Evolutionary conservation across 2,797 vertebrate genomes (phyloP), one percentile per base, ranked within the genome.

Genomic region (Trachurus trachurus): DNA sequence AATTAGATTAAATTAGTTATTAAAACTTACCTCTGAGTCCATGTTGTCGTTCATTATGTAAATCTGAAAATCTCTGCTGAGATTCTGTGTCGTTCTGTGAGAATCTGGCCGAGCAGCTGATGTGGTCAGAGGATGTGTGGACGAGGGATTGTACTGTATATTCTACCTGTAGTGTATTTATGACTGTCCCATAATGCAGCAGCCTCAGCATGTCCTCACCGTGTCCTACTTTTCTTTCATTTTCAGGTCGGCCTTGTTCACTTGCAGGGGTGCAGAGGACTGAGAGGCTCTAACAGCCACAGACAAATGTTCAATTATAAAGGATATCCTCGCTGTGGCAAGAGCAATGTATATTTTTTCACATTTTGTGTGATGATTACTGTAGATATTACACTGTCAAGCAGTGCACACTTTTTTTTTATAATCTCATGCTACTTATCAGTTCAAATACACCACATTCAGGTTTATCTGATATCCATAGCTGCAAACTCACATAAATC

Each of bases 141-240:
- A 78, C 80, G 78, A 58, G 84, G 76, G 82, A 78, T 6, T 75
- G 61, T 29, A 16, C 78, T 71, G 61, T 74, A 49, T 68, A 61
- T 67, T 72, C 66, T 67, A 92, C 84, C 83, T 91, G 85, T 80
- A 90, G 83, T 90, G 87, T 86, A 94, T 93, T 92, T 94, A 95
- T 78, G 87, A 64, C 68, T 70, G 37, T 88, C 89, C 82, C 80
- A 87, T 73, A 88, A 90, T 89, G 85, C 88, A 87, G 84, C 88
- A 89, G 75, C 76, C 87, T 89, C 88, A 85, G 90, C 88, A 88
- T 84, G 88, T 88, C 82, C 89, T 89, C 85, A 64, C 67, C 21
- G 62, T 80, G 92, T 94, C 92, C 93, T 91, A 87, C 86, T 92
- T 94, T 86, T 71, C 81, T 77, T 72, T 77, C 70, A 70, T 83